A percentile compares a stretch with the other conserved stretches of the same genome.
These are phyloP conservation scores for Heteromurus nitidus DNA, from an alignment of 2,888 invertebrate species.

Conservation along the genomic window DNA sequence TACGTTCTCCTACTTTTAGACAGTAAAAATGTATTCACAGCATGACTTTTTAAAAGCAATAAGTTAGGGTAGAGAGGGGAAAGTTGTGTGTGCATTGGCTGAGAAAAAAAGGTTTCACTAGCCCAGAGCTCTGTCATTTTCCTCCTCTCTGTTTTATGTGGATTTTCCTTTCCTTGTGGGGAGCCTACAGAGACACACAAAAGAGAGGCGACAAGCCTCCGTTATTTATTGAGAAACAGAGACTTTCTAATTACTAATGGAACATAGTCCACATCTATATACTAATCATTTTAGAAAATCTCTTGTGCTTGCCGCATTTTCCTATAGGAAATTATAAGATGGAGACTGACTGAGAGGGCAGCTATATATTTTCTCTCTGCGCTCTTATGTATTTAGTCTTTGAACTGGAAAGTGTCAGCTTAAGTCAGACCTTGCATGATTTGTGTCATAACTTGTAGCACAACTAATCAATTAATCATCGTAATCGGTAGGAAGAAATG, in stretches of 20 bases:
- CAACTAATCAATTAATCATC: too few relatives aligned
- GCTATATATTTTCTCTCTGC: too few relatives aligned
- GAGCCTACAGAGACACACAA: not conserved
- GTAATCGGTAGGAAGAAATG: too few relatives aligned
- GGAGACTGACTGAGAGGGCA: too few relatives aligned
- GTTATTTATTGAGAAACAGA: slow-evolving; percentile 33
- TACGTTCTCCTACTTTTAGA: too few relatives aligned
- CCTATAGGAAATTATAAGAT: not conserved
- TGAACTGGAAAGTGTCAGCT: not conserved
- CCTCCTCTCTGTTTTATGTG: not conserved
- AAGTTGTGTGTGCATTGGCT: not conserved
- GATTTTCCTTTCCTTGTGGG: not conserved
- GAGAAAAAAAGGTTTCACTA: not conserved
- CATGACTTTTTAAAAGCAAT: not conserved
- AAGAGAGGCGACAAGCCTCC: not conserved
- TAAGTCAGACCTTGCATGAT: not conserved
- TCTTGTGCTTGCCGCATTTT: not conserved
- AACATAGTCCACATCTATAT: slow-evolving; percentile 25
- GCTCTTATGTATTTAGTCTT: too few relatives aligned
- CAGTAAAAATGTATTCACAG: slow-evolving; percentile 4
- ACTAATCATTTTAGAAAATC: not conserved
- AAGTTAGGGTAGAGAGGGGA: not conserved
- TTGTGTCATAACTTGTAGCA: not conserved
- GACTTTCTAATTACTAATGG: slow-evolving; percentile 29
- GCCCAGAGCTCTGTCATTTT: not conserved